A percentile compares a stretch with the other conserved stretches of the same genome.
phyloP scores from a whole-genome alignment of 1,140 invertebrate genomes.

The Aphis craccivora region DNA sequence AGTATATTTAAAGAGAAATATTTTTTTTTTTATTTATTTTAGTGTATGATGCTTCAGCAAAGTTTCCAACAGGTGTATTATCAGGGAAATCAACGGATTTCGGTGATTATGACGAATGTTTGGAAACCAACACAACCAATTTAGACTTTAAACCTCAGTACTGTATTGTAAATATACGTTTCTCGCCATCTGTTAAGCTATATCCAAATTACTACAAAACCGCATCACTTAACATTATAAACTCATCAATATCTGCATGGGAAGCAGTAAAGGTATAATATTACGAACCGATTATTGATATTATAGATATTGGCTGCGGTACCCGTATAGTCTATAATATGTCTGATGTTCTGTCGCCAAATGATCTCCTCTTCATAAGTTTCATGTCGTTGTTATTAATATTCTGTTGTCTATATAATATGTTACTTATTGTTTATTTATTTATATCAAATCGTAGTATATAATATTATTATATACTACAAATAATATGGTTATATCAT shows the following conservation, averaged over 20 bases:
- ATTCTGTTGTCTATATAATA: background rate
- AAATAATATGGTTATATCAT: background rate
- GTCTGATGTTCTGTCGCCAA: background rate
- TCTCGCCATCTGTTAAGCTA: conserved; percentile 41
- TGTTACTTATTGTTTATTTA: background rate
- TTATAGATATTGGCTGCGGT: too few species aligned
- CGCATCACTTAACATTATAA: background rate
- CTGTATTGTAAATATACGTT: conserved; percentile 62
- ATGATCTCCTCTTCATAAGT: background rate
- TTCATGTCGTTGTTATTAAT: background rate
- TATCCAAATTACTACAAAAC: conserved; percentile 40
- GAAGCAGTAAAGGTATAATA: conserved; percentile 58
- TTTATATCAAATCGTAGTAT: background rate
- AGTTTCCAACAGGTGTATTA: conserved; percentile 61
- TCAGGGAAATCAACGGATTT: conserved; percentile 62
- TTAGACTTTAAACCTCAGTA: conserved; percentile 61
- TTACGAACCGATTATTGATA: background rate
- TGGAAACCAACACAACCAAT: conserved; percentile 58
- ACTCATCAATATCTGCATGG: conserved; percentile 38
- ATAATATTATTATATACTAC: too few species aligned
- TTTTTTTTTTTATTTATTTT: conserved; percentile 36
- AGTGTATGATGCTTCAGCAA: conserved; percentile 63
- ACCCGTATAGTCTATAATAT: background rate
- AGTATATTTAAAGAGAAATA: background rate
- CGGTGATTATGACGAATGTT: conserved; percentile 64